A percentile compares a stretch with the other conserved stretches of the same genome.
phyloP scores from a whole-genome alignment of 2,113 vertebrate genomes.

The Theropithecus gelada region DNA sequence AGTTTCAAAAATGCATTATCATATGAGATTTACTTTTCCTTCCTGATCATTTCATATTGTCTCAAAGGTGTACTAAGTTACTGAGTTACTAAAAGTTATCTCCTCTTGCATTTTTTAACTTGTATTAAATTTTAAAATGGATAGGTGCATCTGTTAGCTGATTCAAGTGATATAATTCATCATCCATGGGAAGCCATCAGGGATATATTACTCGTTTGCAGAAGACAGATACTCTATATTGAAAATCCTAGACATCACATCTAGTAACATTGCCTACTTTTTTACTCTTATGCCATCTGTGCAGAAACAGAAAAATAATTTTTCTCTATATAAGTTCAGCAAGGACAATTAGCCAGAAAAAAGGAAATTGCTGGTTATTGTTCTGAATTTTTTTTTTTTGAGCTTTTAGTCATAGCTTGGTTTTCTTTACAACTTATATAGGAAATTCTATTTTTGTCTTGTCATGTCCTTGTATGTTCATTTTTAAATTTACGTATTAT shows the following conservation, averaged over 20 bases:
- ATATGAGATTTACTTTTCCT: slow-evolving; percentile 34
- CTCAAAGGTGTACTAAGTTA: slow-evolving; percentile 37
- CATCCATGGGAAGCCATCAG: not conserved
- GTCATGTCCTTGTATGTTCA: not conserved
- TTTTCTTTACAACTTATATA: not conserved
- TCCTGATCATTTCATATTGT: slow-evolving; percentile 60
- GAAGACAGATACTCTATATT: not conserved
- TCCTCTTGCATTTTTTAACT: slow-evolving; percentile 5
- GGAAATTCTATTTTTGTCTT: not conserved
- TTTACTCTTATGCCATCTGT: not conserved
- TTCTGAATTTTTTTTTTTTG: not conserved
- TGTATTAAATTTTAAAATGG: slow-evolving; percentile 48
- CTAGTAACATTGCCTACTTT: not conserved
- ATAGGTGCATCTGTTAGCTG: not conserved
- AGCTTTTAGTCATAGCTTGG: not conserved
- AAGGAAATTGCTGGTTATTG: not conserved
- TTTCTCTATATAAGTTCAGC: not conserved
- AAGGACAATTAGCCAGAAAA: not conserved
- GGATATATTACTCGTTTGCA: not conserved
- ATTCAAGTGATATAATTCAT: not conserved
- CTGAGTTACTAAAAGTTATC: slow-evolving; percentile 1
- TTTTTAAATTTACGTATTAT: not conserved
- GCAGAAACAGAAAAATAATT: not conserved
- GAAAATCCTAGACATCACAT: not conserved
- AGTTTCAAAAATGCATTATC: slow-evolving; percentile 39